These are phyloP conservation scores for Thereva unica DNA, from an alignment of 2,888 invertebrate species.

Conservation along the genomic window DNA sequence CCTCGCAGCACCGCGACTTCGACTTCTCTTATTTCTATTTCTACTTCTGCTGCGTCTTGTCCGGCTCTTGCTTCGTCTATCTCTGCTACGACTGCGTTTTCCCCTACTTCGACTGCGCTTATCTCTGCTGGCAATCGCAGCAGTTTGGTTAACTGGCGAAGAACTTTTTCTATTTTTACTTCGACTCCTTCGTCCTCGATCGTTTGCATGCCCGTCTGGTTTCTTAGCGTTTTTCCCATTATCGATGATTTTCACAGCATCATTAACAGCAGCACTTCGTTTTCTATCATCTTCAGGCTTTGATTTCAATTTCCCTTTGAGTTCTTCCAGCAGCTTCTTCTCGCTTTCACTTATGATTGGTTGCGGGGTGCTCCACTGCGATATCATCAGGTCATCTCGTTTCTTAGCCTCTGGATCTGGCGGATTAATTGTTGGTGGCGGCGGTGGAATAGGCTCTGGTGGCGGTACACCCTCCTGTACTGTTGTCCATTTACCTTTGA, in stretches of 20 bases:
- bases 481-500: conserved; percentile 57
- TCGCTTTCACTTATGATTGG: conserved; percentile 64
- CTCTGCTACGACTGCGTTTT: conserved; percentile 32
- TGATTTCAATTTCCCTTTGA: conserved; percentile 55
- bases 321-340: conserved; percentile 62
- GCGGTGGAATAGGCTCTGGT: conserved; percentile 18
- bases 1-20: conserved; percentile 40
- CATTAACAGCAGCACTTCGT: conserved; percentile 38
- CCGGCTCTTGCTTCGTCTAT: conserved; percentile 48
- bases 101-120: conserved; percentile 42
- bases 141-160: conserved; percentile 49
- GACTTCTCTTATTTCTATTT: conserved; percentile 42
- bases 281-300: conserved; percentile 47
- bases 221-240: conserved; percentile 48
- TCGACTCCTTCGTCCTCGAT: conserved; percentile 53
- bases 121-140: conserved; percentile 47
- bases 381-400: conserved; percentile 62
- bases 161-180: conserved; percentile 48
- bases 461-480: conserved; percentile 57
- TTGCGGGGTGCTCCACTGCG: conserved; percentile 64
- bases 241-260: conserved; percentile 42
- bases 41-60: conserved; percentile 46
- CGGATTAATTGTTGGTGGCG: conserved; percentile 43
- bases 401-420: conserved; percentile 49
- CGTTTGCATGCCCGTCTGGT: conserved; percentile 51